phyloP scores from a whole-genome alignment of 2,113 vertebrate species.

The Nothoprocta pentlandii region DNA sequence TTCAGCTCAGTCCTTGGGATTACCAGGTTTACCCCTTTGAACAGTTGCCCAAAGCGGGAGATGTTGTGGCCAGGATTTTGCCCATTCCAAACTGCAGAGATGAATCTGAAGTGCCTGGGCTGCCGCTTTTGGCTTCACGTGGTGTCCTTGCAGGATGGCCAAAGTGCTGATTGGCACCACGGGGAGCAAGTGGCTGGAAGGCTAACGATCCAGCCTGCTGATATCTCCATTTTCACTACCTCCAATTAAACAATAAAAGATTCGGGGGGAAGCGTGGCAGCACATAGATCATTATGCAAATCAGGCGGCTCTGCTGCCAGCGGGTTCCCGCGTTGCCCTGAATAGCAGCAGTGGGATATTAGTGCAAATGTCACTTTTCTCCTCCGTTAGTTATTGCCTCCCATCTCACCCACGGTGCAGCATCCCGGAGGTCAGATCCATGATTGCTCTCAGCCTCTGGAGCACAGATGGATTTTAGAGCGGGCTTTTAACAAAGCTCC shows the following conservation, averaged over 20 bases:
- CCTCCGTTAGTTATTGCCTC: neutral
- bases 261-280: conserved; percentile 5
- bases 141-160: neutral
- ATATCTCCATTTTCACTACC: conserved; percentile 41
- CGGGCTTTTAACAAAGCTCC: neutral
- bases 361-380: conserved; percentile 52
- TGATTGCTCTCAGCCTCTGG: neutral
- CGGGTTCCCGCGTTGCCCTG: fast-evolving
- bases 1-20: neutral
- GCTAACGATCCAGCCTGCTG: neutral
- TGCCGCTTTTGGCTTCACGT: neutral
- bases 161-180: neutral
- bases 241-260: conserved; percentile 61
- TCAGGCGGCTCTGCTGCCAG: neutral
- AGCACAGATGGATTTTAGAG: neutral
- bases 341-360: neutral
- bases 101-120: neutral
- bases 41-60: neutral
- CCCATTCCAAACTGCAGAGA: neutral
- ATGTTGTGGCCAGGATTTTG: neutral
- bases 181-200: conserved; percentile 29
- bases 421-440: neutral
- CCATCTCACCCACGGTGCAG: neutral
- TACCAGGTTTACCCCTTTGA: neutral
- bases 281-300: conserved; percentile 57